Base-by-base conservation (phyloP, 2,888 invertebrate species). In the Drosophila planitibia region DNA sequence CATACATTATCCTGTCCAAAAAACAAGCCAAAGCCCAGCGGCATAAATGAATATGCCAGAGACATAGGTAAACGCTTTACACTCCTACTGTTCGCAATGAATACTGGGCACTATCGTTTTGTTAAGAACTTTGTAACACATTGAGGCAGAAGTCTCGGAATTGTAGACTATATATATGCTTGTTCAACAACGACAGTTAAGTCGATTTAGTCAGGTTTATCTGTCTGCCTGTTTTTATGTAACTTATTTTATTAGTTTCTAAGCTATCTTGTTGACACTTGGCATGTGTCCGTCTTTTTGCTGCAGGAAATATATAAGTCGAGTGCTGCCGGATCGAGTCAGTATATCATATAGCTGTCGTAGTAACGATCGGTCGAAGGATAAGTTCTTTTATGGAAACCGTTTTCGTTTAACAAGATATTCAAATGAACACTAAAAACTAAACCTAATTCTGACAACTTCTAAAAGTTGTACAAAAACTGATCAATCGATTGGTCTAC, bases 11-110 rank as follows among this genome's bases (percentile, higher is more conserved):
- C 62, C 59, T 66, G 71, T 63, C 68, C 67, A 47, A 63, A 67
- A 74, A 62, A 41, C 37, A 32, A 62, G 47, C 67, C 61, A 62
- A 70, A 51, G 62, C 59, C 79, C 79, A 33, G 7, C 49, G 79
- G 72, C 79, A 54, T 37, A 76, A 79, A 79, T 79, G 79, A 79
- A 79, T 72, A 79, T 64, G 69, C 63, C 66, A 55, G 67, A 66
- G 64, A 68, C 60, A 55, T 69, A 66, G 77, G 74, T 76, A 77
- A 77, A 68, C 62, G 70, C 58, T 70, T 61, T 70, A 47, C 37
- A 44, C 44, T 47, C 7, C 58, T 25, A 53, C 22, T 25, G 25
- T 25, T 47, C 28, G 16, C 25, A 25, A 35, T 4, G 35, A 35
- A 35, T 25, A 25, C 25, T 2, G 47, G 16, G 25, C 25, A 47